Base-by-base conservation (phyloP, 2,113 vertebrate species). In the Falco punctatus region DNA sequence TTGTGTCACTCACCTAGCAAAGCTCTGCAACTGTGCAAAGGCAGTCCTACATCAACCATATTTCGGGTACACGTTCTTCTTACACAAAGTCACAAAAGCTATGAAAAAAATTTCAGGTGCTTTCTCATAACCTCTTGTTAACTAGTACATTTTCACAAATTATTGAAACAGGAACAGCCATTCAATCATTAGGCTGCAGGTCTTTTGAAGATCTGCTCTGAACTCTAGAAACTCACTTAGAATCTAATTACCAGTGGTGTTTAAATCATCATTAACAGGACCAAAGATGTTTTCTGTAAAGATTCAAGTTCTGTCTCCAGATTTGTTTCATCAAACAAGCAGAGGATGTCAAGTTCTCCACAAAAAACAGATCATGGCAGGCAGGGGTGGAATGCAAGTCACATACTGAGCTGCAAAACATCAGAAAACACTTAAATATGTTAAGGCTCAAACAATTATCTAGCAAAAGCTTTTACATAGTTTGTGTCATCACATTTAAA, bases 401-500 rank as follows among this genome's bases (percentile, higher is more conserved):
- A 0, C 40, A 79, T 46, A 81, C 30, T 9, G 66, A 90, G 74
- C 87, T 81, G 84, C 57, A 95, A 62, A 94, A 91, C 73, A 91
- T 85, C 81, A 95, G 70, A 94, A 93, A 96, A 87, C 84, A 90
- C 87, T 92, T 92, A 78, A 71, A 81, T 52, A 95, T 52, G 24
- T 92, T 91, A 91, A 94, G 66, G 77, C 52, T 85, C 17, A 7
- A 94, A 94, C 49, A 95, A 94, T 89, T 94, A 87, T 61, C 73
- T 65, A 96, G 78, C 40, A 96, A 94, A 91, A 96, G 52, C 78
- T 92, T 96, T 94, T 92, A 94, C 65, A 84, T 92, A 35, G 81
- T 81, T 94, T 91, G 89, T 89, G 73, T 84, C 87, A 92, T 61
- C 84, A 81, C 73, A 75, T 22, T 94, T 74, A 84, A 86, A 46